A percentile compares a stretch with the other conserved stretches of the same genome.
These are phyloP conservation scores for Triops cancriformis DNA, from an alignment of 1,140 invertebrate species.

Conservation along the genomic window DNA sequence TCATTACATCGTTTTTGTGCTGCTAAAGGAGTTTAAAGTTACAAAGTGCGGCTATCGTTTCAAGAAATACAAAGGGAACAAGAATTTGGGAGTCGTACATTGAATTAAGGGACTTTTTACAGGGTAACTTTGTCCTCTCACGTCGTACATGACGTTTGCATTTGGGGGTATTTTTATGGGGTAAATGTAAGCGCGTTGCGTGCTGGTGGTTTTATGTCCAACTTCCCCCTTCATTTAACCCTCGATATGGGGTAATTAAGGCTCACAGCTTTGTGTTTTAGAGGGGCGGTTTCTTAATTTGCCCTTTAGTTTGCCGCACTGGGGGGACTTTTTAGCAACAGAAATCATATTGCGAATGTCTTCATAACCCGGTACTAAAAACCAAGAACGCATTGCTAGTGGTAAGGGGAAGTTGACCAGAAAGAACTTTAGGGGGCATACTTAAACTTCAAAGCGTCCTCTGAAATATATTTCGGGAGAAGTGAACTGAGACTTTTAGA, in stretches of 20 bases:
- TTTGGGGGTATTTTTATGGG: neutral
- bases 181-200: neutral
- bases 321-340: neutral
- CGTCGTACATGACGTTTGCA: neutral
- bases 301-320: neutral
- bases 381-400: neutral
- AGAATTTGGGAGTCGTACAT: too few relatives aligned
- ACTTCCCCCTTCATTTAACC: neutral
- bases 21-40: too few relatives aligned
- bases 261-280: conserved; percentile 1
- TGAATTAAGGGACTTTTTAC: too few relatives aligned
- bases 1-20: too few relatives aligned
- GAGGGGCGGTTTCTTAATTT: neutral
- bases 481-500: neutral
- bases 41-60: too few relatives aligned
- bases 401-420: neutral
- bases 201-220: neutral
- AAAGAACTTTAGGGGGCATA: neutral
- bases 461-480: neutral
- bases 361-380: neutral
- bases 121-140: too few relatives aligned
- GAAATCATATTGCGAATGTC: conserved; percentile 10
- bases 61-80: too few relatives aligned
- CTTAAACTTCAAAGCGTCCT: neutral
- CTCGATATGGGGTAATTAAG: neutral